These are phyloP conservation scores for Oxytorus armatus DNA, from an alignment of 2,888 invertebrate species.

Conservation along the genomic window DNA sequence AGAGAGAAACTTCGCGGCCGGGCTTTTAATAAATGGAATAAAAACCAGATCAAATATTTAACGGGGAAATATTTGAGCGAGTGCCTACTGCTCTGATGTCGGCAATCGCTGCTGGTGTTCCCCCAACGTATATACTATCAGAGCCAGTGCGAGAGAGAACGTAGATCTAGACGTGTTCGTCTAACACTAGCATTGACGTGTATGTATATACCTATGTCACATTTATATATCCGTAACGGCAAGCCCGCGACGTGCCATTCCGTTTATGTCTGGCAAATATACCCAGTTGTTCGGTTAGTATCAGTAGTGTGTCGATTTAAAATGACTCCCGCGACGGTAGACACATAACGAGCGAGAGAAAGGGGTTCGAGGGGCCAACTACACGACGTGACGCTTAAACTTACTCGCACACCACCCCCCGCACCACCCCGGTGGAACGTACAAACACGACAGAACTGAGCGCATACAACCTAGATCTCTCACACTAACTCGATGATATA, in stretches of 20 bases:
- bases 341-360: slow-evolving; percentile 53
- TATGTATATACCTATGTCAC: slow-evolving; percentile 46
- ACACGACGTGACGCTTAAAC: slow-evolving; percentile 39
- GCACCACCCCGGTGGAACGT: slow-evolving; percentile 15
- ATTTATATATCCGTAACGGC: slow-evolving; percentile 75
- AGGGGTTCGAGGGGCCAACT: slow-evolving; percentile 23
- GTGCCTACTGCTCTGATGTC: slow-evolving; percentile 75
- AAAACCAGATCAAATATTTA: slow-evolving; percentile 82
- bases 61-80: slow-evolving; percentile 81
- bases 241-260: slow-evolving; percentile 75
- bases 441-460: slow-evolving; percentile 34
- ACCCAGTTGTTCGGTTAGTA: slow-evolving; percentile 78
- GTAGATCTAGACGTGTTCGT: slow-evolving; percentile 45
- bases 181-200: slow-evolving; percentile 40
- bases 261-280: slow-evolving; percentile 80
- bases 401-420: too few relatives aligned
- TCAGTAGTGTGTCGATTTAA: slow-evolving; percentile 77
- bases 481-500: too few relatives aligned
- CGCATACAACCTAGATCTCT: too few relatives aligned
- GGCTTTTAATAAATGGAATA: slow-evolving; percentile 82
- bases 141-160: slow-evolving; percentile 46
- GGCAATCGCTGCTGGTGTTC: slow-evolving; percentile 57
- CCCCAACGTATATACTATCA: slow-evolving; percentile 31
- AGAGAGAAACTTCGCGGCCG: slow-evolving; percentile 55
- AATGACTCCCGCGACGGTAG: slow-evolving; percentile 71